phyloP scores from a whole-genome alignment of 2,888 invertebrate species.

The Stegophylla sp. region DNA sequence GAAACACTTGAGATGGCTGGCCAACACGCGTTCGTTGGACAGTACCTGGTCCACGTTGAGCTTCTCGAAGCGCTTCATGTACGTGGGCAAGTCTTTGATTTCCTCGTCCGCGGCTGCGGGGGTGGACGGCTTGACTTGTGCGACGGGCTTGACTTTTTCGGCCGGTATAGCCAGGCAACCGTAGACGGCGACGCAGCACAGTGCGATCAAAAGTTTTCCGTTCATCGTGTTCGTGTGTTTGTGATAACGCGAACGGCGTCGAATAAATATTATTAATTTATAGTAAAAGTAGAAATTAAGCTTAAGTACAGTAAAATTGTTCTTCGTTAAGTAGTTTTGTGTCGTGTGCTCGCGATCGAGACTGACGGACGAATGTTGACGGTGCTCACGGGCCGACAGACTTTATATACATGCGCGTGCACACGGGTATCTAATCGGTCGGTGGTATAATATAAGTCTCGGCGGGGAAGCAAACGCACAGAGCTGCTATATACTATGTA shows the following conservation, averaged over 20 bases:
- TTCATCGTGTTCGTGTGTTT: conserved; percentile 11
- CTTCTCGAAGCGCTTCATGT: conserved; percentile 54
- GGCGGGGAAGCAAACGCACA: too few relatives aligned
- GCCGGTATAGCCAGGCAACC: background rate
- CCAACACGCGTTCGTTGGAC: conserved; percentile 47
- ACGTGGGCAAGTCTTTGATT: conserved; percentile 41
- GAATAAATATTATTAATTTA: too few relatives aligned
- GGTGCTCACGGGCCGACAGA: background rate
- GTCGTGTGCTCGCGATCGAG: background rate
- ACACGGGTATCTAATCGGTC: background rate
- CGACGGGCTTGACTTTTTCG: background rate
- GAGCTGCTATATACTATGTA: too few relatives aligned
- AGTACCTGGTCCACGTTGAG: conserved; percentile 47
- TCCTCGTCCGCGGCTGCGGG: conserved; percentile 20
- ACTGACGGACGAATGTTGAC: conserved; percentile 10
- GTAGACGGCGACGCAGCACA: conserved; percentile 39
- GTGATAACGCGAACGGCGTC: background rate
- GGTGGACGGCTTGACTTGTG: too few relatives aligned
- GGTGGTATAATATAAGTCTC: too few relatives aligned
- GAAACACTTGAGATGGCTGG: conserved; percentile 55
- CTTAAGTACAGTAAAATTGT: too few relatives aligned
- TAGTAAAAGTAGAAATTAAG: background rate
- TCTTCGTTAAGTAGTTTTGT: background rate
- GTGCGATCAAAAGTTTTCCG: conserved; percentile 6
- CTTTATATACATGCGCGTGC: background rate